phyloP scores from a whole-genome alignment of 2,113 vertebrate genomes.

The Zootoca vivipara region DNA sequence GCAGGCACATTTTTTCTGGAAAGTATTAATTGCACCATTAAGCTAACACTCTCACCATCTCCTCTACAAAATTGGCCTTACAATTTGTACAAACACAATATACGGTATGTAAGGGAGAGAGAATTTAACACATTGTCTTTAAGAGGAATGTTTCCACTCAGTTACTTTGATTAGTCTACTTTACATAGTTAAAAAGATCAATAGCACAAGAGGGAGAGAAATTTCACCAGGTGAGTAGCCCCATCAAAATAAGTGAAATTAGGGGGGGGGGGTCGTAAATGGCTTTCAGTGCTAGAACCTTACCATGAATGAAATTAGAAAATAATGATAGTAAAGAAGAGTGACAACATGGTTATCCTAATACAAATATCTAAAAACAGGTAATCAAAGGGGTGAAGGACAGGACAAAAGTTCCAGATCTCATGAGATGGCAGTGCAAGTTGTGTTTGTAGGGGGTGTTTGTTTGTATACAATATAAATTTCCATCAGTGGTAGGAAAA shows the following conservation, averaged over 20 bases:
- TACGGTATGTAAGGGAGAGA: neutral
- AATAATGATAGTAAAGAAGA: too few species aligned
- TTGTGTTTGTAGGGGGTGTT: too few species aligned
- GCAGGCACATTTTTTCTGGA: neutral
- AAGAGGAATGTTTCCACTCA: neutral
- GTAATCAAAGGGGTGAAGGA: too few species aligned
- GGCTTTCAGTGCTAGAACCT: too few species aligned
- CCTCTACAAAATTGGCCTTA: neutral
- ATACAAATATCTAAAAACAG: too few species aligned
- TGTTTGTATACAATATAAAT: too few species aligned
- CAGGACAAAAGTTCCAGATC: neutral
- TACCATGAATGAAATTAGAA: too few species aligned
- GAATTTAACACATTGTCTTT: neutral
- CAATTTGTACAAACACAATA: neutral
- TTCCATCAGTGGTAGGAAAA: too few species aligned
- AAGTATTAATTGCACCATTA: neutral
- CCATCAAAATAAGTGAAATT: neutral
- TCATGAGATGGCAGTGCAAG: too few species aligned
- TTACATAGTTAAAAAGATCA: neutral
- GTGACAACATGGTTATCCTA: too few species aligned
- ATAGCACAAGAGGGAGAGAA: fast-evolving
- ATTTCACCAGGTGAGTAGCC: neutral
- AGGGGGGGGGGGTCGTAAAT: too few species aligned
- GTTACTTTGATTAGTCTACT: constrained; percentile 7
- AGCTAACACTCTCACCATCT: neutral